Percentiles rank a stretch among this genome's conserved stretches.
Conservation (phyloP, 2,888 invertebrate species). For the Hololepta plana region DNA sequence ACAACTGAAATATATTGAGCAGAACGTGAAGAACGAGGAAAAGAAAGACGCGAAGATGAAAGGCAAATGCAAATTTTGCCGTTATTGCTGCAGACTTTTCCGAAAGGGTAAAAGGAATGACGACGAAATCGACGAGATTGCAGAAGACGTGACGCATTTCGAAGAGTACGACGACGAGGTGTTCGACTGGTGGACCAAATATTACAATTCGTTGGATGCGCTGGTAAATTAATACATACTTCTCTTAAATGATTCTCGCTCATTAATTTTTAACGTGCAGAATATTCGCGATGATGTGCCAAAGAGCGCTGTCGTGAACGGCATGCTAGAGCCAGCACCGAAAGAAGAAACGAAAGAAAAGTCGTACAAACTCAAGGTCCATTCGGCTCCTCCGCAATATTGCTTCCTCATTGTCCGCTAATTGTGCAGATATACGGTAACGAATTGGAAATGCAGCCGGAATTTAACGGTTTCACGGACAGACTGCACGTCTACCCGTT, state of each 20-base stretch:
- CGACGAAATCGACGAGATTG: constrained; percentile 3
- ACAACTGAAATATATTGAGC: no score
- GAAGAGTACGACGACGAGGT: constrained; percentile 26
- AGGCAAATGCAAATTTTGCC: constrained; percentile 6
- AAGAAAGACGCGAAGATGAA: no score
- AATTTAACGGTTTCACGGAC: constrained; percentile 48
- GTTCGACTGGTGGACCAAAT: constrained; percentile 38
- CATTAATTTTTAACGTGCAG: no score
- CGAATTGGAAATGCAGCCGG: constrained; percentile 50
- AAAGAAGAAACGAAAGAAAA: no score
- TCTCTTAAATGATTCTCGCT: neutral
- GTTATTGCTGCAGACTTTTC: constrained; percentile 1
- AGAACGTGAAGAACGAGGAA: no score
- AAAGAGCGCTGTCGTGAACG: no score
- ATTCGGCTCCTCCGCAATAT: no score
- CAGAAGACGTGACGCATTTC: constrained; percentile 1
- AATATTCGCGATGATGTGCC: no score
- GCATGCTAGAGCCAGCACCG: no score
- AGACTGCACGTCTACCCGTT: constrained; percentile 43
- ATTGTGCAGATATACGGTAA: constrained; percentile 29
- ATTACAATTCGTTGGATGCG: constrained; percentile 25
- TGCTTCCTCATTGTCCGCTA: no score
- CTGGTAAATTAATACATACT: neutral
- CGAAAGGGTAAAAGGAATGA: constrained; percentile 2
- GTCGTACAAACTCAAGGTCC: no score